Evolutionary conservation across 2,888 invertebrate genomes (phyloP).

Genomic region (Agelastica alni): DNA sequence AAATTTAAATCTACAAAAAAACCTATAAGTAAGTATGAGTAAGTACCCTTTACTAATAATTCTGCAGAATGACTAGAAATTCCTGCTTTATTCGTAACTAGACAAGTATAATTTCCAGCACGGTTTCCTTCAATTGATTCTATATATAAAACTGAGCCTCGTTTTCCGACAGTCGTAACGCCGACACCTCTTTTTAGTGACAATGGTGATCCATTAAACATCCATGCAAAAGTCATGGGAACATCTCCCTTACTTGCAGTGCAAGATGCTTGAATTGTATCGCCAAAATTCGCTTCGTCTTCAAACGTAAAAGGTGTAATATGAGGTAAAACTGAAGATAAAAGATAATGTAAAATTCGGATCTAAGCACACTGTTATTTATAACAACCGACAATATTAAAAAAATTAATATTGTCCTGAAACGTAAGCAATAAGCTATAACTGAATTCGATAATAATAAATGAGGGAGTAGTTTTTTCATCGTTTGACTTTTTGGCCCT

Average conservation of each 20-base stretch:
- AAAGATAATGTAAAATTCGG: too few species aligned
- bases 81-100: constrained; percentile 73
- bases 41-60: constrained; percentile 31
- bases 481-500: too few species aligned
- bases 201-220: constrained; percentile 39
- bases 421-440: too few species aligned
- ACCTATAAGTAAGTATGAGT: too few species aligned
- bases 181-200: constrained; percentile 36
- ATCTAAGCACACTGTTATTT: too few species aligned
- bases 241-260: constrained; percentile 73
- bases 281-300: constrained; percentile 68
- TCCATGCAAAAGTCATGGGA: constrained; percentile 68
- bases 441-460: too few species aligned
- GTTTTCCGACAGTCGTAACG: constrained; percentile 63
- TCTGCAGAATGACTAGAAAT: constrained; percentile 68
- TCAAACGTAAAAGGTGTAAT: constrained; percentile 64
- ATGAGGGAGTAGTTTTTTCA: too few species aligned
- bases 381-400: too few species aligned
- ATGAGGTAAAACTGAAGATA: constrained; percentile 56
- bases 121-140: constrained; percentile 62
- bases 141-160: constrained; percentile 65
- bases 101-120: constrained; percentile 63
- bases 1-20: too few species aligned
- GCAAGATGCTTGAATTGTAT: constrained; percentile 70
- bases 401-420: too few species aligned